Evolutionary conservation across 2,797 vertebrate species (phyloP).

Genomic region (Valencia hispanica): DNA sequence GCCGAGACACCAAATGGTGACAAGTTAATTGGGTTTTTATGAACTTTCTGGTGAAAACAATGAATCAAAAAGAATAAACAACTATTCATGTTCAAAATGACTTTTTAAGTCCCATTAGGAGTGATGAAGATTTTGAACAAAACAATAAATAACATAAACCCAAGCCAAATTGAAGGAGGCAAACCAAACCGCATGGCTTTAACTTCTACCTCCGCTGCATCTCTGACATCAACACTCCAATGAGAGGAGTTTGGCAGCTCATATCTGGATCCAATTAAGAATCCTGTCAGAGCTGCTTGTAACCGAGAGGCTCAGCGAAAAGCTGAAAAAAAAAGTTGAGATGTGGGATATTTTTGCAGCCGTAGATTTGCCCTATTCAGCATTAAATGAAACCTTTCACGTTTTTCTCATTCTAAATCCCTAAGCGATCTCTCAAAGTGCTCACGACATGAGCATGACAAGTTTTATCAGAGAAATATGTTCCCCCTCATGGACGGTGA

Average conservation of each 20-base stretch:
- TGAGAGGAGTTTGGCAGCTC: conserved; percentile 67
- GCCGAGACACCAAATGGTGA: conserved; percentile 43
- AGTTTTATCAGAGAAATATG: conserved; percentile 24
- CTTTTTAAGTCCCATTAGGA: conserved; percentile 40
- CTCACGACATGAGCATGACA: background rate
- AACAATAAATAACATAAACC: conserved; percentile 42
- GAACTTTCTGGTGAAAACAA: conserved; percentile 57
- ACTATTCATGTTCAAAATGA: conserved; percentile 13
- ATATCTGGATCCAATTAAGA: conserved; percentile 76
- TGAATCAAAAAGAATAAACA: conserved; percentile 53
- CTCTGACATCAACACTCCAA: conserved; percentile 74
- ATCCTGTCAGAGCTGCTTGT: conserved; percentile 53
- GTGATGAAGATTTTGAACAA: conserved; percentile 29
- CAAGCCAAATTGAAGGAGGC: conserved; percentile 34
- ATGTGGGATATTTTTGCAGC: conserved; percentile 38
- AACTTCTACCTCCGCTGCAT: conserved; percentile 63
- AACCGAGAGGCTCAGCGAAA: conserved; percentile 36
- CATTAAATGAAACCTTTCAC: conserved; percentile 29
- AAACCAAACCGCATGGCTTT: conserved; percentile 57
- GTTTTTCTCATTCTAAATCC: conserved; percentile 8
- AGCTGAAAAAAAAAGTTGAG: background rate
- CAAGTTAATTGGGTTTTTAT: conserved; percentile 61
- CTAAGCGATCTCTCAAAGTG: background rate
- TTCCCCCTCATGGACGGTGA: conserved; percentile 40
- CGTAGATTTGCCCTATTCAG: conserved; percentile 15